These are phyloP conservation scores for Tolypeutes matacus DNA, from an alignment of 2,797 vertebrate genomes.

Conservation along the genomic window DNA sequence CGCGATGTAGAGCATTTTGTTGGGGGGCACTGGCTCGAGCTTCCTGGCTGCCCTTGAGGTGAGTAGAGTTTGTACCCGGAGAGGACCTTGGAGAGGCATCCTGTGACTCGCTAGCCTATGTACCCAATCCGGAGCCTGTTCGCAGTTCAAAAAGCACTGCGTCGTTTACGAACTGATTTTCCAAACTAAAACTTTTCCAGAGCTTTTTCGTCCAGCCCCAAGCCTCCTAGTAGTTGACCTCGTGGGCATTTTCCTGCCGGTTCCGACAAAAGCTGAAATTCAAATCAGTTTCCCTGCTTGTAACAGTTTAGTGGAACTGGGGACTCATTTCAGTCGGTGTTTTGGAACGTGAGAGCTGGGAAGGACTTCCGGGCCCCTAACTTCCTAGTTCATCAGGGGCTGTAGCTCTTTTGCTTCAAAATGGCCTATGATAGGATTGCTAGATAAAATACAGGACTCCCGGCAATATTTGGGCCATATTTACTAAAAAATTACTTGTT, in stretches of 20 bases:
- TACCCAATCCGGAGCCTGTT: not conserved
- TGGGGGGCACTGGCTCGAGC: rapidly evolving
- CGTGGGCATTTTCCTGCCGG: not conserved
- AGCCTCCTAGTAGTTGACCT: not conserved
- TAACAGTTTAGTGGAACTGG: not conserved
- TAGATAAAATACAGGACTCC: not conserved
- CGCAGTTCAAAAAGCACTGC: conserved; percentile 38
- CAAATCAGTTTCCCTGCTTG: not conserved
- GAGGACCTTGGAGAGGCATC: not conserved
- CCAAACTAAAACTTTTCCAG: conserved; percentile 41
- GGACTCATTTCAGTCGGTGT: not conserved
- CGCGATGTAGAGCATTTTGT: not conserved
- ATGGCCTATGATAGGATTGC: not conserved
- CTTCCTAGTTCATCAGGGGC: not conserved
- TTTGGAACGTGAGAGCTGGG: not conserved
- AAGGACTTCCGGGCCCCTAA: not conserved
- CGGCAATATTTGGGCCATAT: not conserved
- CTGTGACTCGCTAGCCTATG: conserved; percentile 20
- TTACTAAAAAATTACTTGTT: not conserved
- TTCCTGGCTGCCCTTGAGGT: not conserved
- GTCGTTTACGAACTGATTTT: not conserved
- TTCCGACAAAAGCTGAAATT: not conserved
- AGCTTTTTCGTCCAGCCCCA: not conserved
- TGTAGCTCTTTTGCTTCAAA: not conserved
- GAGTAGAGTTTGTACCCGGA: not conserved